A percentile compares a stretch with the other conserved stretches of the same genome.
These are phyloP conservation scores for Clitarchus hookeri DNA, from an alignment of 2,888 invertebrate genomes.

Conservation along the genomic window DNA sequence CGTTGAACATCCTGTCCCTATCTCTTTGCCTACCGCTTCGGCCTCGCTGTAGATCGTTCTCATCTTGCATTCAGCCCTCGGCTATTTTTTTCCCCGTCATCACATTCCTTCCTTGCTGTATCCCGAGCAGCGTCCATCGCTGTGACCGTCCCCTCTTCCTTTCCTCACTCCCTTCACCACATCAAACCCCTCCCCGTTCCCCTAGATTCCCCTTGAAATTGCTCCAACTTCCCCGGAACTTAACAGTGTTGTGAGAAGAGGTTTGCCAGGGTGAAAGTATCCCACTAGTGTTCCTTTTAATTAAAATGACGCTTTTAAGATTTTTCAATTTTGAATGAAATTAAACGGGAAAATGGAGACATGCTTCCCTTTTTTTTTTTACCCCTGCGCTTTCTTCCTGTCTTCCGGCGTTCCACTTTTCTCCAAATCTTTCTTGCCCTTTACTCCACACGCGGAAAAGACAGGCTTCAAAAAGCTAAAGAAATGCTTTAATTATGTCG, in stretches of 20 bases:
- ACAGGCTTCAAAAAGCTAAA: background rate
- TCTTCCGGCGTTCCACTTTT: background rate
- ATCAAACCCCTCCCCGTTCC: background rate
- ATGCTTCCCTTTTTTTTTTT: slow-evolving; percentile 26
- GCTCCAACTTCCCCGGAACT: slow-evolving; percentile 34
- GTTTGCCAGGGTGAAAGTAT: slow-evolving; percentile 23
- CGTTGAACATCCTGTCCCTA: background rate
- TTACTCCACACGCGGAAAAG: background rate
- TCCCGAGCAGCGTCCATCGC: slow-evolving; percentile 10
- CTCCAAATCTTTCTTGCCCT: slow-evolving; percentile 16
- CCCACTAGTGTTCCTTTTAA: slow-evolving; percentile 42
- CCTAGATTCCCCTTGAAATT: slow-evolving; percentile 27
- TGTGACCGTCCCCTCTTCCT: background rate
- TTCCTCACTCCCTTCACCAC: background rate
- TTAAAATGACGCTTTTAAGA: slow-evolving; percentile 44
- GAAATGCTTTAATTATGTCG: slow-evolving; percentile 6
- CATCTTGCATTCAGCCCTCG: background rate
- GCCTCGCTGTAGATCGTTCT: slow-evolving; percentile 10
- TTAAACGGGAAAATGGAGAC: slow-evolving; percentile 38
- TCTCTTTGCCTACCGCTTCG: background rate
- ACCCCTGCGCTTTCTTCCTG: slow-evolving; percentile 17
- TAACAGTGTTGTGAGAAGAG: slow-evolving; percentile 20
- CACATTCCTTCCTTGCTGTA: background rate
- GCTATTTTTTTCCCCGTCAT: slow-evolving; percentile 22
- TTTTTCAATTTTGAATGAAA: slow-evolving; percentile 46